phyloP scores from a whole-genome alignment of 2,113 vertebrate species.

The Fukomys damarensis region DNA sequence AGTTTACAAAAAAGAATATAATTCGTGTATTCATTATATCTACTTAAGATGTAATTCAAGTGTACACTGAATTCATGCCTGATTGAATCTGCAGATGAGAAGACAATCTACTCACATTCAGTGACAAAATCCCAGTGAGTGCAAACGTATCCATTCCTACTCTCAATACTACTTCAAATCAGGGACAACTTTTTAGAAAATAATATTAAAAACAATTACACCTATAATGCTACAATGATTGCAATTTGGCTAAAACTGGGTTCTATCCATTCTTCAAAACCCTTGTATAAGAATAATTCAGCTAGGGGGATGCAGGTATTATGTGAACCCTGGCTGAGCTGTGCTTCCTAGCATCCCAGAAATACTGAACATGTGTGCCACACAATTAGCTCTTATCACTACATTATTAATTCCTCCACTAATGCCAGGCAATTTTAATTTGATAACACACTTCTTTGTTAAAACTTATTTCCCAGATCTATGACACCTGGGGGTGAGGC shows the following conservation, averaged over 20 bases:
- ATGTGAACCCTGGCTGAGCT: background rate
- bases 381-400: background rate
- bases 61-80: conserved; percentile 69
- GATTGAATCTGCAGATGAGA: conserved; percentile 60
- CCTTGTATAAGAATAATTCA: background rate
- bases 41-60: conserved; percentile 83
- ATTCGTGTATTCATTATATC: conserved; percentile 79
- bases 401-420: background rate
- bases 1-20: conserved; percentile 81
- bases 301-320: background rate
- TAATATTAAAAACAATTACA: background rate
- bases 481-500: background rate
- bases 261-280: background rate
- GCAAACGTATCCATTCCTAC: background rate
- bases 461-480: conserved; percentile 18
- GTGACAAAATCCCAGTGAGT: conserved; percentile 21
- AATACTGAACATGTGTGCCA: background rate
- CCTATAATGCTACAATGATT: background rate
- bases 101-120: conserved; percentile 39
- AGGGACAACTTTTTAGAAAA: conserved; percentile 33
- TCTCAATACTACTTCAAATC: background rate
- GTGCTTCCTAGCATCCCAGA: background rate
- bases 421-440: background rate
- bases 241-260: background rate
- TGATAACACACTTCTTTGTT: conserved; percentile 24